Base-by-base conservation (phyloP, 2,797 vertebrate genomes). In the Graptemys geographica region DNA sequence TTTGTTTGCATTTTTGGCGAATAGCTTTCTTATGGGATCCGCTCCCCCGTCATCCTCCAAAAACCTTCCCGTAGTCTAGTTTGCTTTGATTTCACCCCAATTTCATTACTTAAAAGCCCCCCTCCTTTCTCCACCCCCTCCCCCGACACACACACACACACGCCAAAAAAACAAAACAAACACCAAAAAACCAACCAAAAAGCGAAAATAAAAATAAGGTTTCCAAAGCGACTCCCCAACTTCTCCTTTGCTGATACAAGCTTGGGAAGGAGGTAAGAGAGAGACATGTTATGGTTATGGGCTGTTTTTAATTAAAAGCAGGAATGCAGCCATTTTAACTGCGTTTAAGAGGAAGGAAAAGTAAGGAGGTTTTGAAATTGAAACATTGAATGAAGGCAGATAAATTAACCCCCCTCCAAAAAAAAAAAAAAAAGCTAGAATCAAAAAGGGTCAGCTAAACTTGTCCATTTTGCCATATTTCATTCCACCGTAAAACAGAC, bases 281-380 rank as follows among this genome's bases (percentile, higher is more conserved):
- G 57, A 91, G 93, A 82, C 95, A 72, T 93, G 94, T 95, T 93
- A 41, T 84, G 91, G 94, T 95, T 87, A 84, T 76, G 88, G 95
- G 83, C 97, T 97, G 97, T 96, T 97, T 98, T 98, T 98, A 97
- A 98, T 98, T 98, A 98, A 97, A 98, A 97, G 79, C 96, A 96
- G 96, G 97, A 96, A 97, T 98, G 96, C 97, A 96, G 98, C 97
- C 97, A 98, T 98, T 95, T 97, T 97, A 97, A 81, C 86, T 95
- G 90, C 89, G 55, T 95, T 94, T 82, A 74, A 90, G 86, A 65
- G 56, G 76, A 37, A 87, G 79, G 91, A 72, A 90, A 95, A 93
- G 89, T 91, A 65, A 69, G 33, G 80, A 88, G 88, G n/a, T 84
- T 49, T 72, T 41, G 69, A 72, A 72, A 72, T 23, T 37, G 65